Evolutionary conservation across 2,888 invertebrate genomes (phyloP).

Genomic region (Strigamia crassipes): DNA sequence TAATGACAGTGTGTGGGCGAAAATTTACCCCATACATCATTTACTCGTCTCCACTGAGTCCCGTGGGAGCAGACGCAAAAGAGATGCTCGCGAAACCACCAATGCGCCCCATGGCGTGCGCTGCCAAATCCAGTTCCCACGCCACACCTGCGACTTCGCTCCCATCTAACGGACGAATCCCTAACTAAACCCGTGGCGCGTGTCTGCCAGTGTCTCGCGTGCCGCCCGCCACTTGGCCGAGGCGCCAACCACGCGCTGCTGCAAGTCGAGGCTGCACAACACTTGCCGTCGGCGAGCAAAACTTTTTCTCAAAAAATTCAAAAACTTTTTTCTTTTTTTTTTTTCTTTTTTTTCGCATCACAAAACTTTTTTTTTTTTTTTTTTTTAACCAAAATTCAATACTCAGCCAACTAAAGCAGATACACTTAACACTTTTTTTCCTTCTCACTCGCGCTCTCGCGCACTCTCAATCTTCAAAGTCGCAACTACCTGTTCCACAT

Average conservation of each 20-base stretch:
- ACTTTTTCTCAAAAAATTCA: not conserved
- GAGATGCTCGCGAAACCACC: slow-evolving; percentile 5
- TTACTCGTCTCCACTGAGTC: slow-evolving; percentile 1
- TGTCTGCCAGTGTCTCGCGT: not conserved
- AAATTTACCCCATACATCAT: not conserved
- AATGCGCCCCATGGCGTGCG: slow-evolving; percentile 18
- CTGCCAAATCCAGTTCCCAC: slow-evolving; percentile 11
- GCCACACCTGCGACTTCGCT: slow-evolving; percentile 4
- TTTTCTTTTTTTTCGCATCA: not conserved
- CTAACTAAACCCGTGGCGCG: not conserved
- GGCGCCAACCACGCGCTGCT: slow-evolving; percentile 21
- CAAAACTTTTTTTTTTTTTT: not conserved
- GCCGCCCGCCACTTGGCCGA: slow-evolving; percentile 1
- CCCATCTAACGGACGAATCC: not conserved
- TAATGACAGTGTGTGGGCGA: slow-evolving; percentile 1
- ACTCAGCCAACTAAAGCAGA: not conserved
- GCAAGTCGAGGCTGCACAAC: slow-evolving; percentile 6
- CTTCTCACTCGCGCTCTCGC: too few relatives aligned
- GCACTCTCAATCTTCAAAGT: not conserved
- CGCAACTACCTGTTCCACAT: slow-evolving; percentile 18
- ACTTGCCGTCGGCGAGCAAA: not conserved
- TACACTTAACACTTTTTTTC: not conserved
- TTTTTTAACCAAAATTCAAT: not conserved
- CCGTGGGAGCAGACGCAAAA: not conserved
- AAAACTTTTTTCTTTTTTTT: not conserved